phyloP scores from a whole-genome alignment of 2,888 invertebrate genomes.

The Eristalis tenax region DNA sequence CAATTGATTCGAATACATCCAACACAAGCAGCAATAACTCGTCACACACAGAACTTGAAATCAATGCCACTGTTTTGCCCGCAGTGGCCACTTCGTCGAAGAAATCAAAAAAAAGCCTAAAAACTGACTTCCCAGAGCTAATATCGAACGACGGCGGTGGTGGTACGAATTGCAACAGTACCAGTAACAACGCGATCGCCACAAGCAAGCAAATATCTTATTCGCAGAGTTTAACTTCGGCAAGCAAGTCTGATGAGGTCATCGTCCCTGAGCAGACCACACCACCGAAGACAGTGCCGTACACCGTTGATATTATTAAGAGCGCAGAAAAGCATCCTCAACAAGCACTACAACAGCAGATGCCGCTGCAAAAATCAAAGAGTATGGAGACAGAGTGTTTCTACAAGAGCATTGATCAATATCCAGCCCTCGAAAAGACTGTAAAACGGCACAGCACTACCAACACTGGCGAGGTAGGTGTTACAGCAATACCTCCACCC shows the following conservation, averaged over 20 bases:
- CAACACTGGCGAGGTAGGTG: slow-evolving; percentile 72
- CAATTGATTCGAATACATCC: slow-evolving; percentile 69
- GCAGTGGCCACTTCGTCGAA: slow-evolving; percentile 38
- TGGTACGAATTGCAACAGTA: slow-evolving; percentile 44
- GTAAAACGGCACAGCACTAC: slow-evolving; percentile 79
- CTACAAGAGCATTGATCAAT: slow-evolving; percentile 80
- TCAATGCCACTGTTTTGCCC: slow-evolving; percentile 17
- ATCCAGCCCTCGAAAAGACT: slow-evolving; percentile 82
- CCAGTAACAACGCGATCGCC: slow-evolving; percentile 64
- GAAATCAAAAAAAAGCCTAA: slow-evolving; percentile 70
- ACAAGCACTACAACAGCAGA: slow-evolving; percentile 61
- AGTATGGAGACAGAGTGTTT: slow-evolving; percentile 80
- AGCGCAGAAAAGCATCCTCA: slow-evolving; percentile 40
- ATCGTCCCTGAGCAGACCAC: not conserved
- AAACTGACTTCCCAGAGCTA: slow-evolving; percentile 76
- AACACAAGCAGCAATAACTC: slow-evolving; percentile 69
- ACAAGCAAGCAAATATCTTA: slow-evolving; percentile 74
- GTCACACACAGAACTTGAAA: slow-evolving; percentile 73
- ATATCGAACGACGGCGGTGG: slow-evolving; percentile 65
- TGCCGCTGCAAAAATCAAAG: slow-evolving; percentile 79
- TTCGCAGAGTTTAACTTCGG: slow-evolving; percentile 75
- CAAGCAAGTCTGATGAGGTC: slow-evolving; percentile 47
- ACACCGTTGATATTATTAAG: slow-evolving; percentile 30
- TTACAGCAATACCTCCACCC: slow-evolving; percentile 28
- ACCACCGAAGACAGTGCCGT: slow-evolving; percentile 5